Percentiles rank a stretch among this genome's conserved stretches.
Conservation (phyloP, 2,888 invertebrate species). For the Clusia tigrina region DNA sequence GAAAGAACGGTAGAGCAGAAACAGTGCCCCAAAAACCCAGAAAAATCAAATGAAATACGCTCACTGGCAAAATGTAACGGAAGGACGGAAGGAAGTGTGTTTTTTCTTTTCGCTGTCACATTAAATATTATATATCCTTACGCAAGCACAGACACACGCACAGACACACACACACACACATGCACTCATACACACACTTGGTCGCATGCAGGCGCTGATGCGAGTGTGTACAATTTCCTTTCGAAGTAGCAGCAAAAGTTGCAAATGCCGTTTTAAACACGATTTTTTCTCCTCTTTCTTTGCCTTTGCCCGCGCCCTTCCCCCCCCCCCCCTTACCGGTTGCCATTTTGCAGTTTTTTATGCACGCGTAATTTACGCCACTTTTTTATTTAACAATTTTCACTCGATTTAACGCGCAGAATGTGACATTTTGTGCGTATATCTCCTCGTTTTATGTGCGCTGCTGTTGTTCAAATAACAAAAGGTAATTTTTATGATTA, state of each 20-base stretch:
- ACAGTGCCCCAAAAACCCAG: not conserved
- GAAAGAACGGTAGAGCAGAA: not conserved
- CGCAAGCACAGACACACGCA: not conserved
- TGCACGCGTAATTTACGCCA: constrained; percentile 50
- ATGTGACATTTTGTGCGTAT: constrained; percentile 16
- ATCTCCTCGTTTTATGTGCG: not conserved
- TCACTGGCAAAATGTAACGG: not conserved
- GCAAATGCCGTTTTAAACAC: not conserved
- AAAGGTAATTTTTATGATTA: constrained; percentile 10
- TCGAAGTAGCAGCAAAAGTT: not conserved
- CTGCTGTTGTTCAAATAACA: not conserved
- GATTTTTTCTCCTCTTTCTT: not conserved
- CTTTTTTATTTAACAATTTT: constrained; percentile 13
- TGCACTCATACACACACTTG: not conserved
- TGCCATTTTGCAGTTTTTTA: constrained; percentile 36
- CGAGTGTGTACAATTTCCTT: not conserved
- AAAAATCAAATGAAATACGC: not conserved
- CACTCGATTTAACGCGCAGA: constrained; percentile 16
- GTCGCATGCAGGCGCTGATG: not conserved
- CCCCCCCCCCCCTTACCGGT: not conserved
- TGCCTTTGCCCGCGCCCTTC: not conserved
- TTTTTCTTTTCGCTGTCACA: not conserved
- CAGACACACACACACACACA: not conserved
- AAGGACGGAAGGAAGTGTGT: constrained; percentile 2
- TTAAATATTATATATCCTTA: not conserved